These are phyloP conservation scores for Gopherus evgoodei DNA, from an alignment of 2,113 vertebrate genomes.

Conservation along the genomic window DNA sequence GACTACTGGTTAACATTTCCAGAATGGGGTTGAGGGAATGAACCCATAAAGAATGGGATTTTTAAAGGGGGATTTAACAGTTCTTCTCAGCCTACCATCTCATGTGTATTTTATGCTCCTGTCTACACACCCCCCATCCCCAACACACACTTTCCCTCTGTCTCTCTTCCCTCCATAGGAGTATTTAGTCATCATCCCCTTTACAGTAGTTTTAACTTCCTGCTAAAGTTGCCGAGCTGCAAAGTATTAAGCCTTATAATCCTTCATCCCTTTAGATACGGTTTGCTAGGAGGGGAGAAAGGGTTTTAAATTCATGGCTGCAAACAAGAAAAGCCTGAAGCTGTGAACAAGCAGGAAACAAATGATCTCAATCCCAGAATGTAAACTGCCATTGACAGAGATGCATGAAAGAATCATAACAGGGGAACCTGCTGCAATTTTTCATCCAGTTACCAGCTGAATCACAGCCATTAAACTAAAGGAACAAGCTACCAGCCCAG, in stretches of 20 bases:
- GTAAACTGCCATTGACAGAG: constrained; percentile 81
- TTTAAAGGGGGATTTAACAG: not conserved
- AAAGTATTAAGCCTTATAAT: constrained; percentile 90
- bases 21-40: not conserved
- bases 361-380: constrained; percentile 86
- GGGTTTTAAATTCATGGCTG: constrained; percentile 86
- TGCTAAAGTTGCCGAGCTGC: constrained; percentile 71
- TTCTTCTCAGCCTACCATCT: not conserved
- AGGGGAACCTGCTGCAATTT: constrained; percentile 72
- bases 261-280: constrained; percentile 90
- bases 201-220: constrained; percentile 83
- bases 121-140: not conserved
- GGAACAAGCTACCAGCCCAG: constrained; percentile 41
- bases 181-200: constrained; percentile 72
- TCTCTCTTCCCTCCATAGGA: constrained; percentile 6
- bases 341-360: constrained; percentile 93
- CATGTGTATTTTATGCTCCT: not conserved
- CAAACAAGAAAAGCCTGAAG: constrained; percentile 87
- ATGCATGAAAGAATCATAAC: constrained; percentile 75
- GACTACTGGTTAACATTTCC: not conserved
- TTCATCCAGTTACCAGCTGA: constrained; percentile 72
- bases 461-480: constrained; percentile 17
- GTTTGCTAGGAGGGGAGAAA: constrained; percentile 82
- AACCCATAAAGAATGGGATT: not conserved
- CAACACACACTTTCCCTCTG: constrained; percentile 63